Base-by-base conservation (phyloP, 2,888 invertebrate genomes). In the Sipha maydis region DNA sequence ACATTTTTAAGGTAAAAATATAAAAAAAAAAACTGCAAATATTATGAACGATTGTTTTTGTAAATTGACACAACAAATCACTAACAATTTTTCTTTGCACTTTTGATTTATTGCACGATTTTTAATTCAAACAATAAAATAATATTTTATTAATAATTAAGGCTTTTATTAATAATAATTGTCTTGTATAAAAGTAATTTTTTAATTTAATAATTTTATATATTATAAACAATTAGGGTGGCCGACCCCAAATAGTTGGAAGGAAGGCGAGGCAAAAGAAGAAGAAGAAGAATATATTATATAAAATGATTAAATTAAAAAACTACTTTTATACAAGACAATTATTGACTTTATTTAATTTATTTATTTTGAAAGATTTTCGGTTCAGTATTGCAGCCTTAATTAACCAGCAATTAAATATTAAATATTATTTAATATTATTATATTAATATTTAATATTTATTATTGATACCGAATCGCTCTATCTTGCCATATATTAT, bases 31-130 rank as follows among this genome's bases (percentile, higher is more conserved):
- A 48, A 28, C 77, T 3, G 3, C 77, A 8, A 75, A 75, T n/a
- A 48, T 77, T 19, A 48, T 48, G 48, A 48, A n/a, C 19, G 3
- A n/a, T 48, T 5, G 25, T 61, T 7, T 61, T 21, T 25, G 25
- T 25, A 25, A 1, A 21, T 3, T 25, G 61, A 17, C 41, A n/a
- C 76, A n/a, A n/a, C n/a, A 28, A 76, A 48, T 41, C 25, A 41
- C n/a, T 28, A 48, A 8, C n/a, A n/a, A 48, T n/a, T 25, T 41
- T 48, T 19, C 17, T 28, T 8, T n/a, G 41, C 8, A 25, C 48
- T n/a, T 48, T 76, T 76, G 76, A 76, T 76, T 76, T 76, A 76
- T 8, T 28, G 17, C 76, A 41, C 41, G 48, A 76, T 41, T 41
- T 76, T 76, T 28, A 8, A 41, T n/a, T 38, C n/a, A 41, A n/a